Evolutionary conservation across 1,140 invertebrate species (phyloP), one percentile per base, ranked within the genome.

Genomic region (Apis mellifera): DNA sequence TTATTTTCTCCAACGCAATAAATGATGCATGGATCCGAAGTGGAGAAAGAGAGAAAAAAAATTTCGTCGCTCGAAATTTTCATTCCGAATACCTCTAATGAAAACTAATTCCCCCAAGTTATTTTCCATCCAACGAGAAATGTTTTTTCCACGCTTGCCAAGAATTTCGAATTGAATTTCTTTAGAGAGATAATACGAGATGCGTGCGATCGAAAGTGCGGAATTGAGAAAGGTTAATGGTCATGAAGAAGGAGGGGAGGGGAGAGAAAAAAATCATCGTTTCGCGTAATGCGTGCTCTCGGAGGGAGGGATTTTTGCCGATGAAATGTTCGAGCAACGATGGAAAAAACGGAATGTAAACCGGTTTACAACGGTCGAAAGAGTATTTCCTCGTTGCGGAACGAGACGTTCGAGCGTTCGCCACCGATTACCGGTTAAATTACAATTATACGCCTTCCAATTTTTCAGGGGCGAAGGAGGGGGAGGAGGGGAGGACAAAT

Each of bases 321-420:
- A 55, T 55, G 62, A 76, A 76, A 76, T 50, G 23, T 21, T 32
- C 60, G 50, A 65, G 62, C 26, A 54, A 26, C 26, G n/a, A n/a
- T 42, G 60, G 50, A 75, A 76, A 52, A 76, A 52, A 76, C 62
- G 55, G 62, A 65, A 52, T 23, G 62, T 65, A 66, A 76, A 76
- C 74, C 74, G 74, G 74, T 66, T 76, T 76, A 64, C 60, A 48
- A 78, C 76, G 32, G 32, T 60, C 55, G 42, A 78, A 59, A 52
- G 55, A 68, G 42, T 52, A 54, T 75, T 75, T 75, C 73, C 73
- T 75, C 23, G 60, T 75, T 26, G 73, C 21, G 65, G 42, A 68
- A 78, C 54, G 23, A 64, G 59, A 48, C 48, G 69, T 60, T 74
- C 42, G n/a, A 48, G n/a, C 21, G 42, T 60, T 73, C 57, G 32